Percentiles rank a stretch among this genome's conserved stretches.
phyloP scores from a whole-genome alignment of 2,797 vertebrate genomes.

The Hipposideros larvatus region DNA sequence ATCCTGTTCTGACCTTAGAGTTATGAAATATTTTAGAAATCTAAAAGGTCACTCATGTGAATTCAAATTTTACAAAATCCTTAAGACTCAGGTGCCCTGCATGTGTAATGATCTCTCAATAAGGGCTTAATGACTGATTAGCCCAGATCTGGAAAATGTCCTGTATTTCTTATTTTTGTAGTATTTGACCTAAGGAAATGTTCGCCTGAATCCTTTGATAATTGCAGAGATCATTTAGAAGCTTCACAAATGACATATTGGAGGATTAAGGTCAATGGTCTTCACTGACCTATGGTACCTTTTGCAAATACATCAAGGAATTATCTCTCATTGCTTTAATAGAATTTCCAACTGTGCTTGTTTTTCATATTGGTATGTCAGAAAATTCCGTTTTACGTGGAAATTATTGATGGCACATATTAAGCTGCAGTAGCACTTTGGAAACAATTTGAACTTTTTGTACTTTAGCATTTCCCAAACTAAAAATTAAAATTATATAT shows the following conservation, averaged over 20 bases:
- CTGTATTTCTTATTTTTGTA: background rate
- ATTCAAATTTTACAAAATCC: constrained; percentile 35
- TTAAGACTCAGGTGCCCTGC: background rate
- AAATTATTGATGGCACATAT: constrained; percentile 31
- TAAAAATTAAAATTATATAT: background rate
- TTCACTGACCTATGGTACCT: background rate
- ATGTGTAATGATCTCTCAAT: background rate
- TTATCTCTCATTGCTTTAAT: background rate
- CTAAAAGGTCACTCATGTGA: background rate
- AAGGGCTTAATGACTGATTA: background rate
- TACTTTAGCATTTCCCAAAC: constrained; percentile 38
- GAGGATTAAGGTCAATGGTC: background rate
- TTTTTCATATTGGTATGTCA: background rate
- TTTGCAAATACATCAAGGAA: constrained; percentile 33
- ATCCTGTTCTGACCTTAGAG: background rate
- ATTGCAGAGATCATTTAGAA: constrained; percentile 41
- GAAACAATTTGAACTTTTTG: background rate
- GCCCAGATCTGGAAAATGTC: background rate
- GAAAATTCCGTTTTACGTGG: background rate
- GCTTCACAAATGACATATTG: background rate
- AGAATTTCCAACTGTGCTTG: background rate
- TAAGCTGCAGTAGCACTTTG: constrained; percentile 17
- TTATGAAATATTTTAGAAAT: constrained; percentile 10
- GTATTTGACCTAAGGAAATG: background rate
- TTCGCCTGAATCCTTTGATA: constrained; percentile 26